phyloP scores from a whole-genome alignment of 2,113 vertebrate genomes.

The Tychaedon coryphoeus region DNA sequence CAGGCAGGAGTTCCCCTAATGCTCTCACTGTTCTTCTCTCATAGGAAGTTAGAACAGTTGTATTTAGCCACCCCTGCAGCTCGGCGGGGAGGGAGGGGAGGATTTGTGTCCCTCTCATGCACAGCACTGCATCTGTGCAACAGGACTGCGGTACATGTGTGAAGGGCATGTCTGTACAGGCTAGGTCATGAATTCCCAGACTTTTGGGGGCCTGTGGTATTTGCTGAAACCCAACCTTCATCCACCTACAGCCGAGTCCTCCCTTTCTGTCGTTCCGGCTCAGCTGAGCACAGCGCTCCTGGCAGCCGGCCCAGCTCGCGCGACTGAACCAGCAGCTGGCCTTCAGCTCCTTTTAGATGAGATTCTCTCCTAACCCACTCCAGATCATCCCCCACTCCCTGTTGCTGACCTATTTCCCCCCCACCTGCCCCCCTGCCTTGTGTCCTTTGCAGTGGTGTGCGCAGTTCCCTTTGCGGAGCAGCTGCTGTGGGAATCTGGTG shows the following conservation, averaged over 20 bases:
- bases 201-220: constrained; percentile 64
- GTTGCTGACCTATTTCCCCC: background rate
- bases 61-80: background rate
- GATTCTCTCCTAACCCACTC: background rate
- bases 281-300: background rate
- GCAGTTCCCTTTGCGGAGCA: background rate
- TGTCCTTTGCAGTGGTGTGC: background rate
- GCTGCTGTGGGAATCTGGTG: background rate
- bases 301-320: constrained; percentile 5
- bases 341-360: constrained; percentile 38
- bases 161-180: constrained; percentile 16
- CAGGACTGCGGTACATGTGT: background rate
- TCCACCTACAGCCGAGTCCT: constrained; percentile 53
- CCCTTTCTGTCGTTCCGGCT: constrained; percentile 1
- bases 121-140: background rate
- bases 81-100: background rate
- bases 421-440: rapidly evolving
- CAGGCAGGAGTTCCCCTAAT: background rate
- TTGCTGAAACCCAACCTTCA: constrained; percentile 63
- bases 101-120: background rate
- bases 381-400: background rate
- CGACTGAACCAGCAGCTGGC: constrained; percentile 29
- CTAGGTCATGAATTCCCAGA: constrained; percentile 40
- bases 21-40: background rate
- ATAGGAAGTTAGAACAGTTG: background rate